Evolutionary conservation across 2,113 vertebrate species (phyloP).

Genomic region (Platysteira castanea): DNA sequence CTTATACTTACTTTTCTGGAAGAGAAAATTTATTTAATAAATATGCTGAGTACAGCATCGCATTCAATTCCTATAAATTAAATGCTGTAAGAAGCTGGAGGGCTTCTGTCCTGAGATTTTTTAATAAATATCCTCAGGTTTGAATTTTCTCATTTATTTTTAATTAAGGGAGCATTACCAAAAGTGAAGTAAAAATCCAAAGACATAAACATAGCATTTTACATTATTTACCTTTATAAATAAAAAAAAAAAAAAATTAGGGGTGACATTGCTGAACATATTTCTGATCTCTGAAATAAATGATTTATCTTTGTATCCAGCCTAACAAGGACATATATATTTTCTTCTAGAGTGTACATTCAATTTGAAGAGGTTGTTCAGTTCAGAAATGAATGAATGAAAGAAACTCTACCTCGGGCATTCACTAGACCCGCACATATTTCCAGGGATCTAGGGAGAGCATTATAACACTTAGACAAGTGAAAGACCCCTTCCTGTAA

Average conservation of each 20-base stretch:
- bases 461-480: not conserved
- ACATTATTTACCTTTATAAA: not conserved
- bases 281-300: not conserved
- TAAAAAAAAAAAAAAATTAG: not conserved
- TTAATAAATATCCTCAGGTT: not conserved
- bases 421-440: not conserved
- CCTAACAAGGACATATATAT: not conserved
- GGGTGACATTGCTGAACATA: not conserved
- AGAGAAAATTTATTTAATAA: not conserved
- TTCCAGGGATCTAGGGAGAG: not conserved
- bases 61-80: not conserved
- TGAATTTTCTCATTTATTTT: constrained; percentile 12
- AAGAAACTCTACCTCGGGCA: not conserved
- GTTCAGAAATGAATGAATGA: not conserved
- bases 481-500: not conserved
- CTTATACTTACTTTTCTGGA: not conserved
- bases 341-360: not conserved
- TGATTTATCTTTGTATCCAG: not conserved
- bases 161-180: not conserved
- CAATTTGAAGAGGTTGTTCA: not conserved
- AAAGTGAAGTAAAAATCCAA: not conserved
- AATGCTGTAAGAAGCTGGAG: not conserved
- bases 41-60: not conserved
- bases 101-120: not conserved
- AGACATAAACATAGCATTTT: not conserved